Percentiles rank a stretch among this genome's conserved stretches.
Evolutionary conservation across 2,888 invertebrate species (phyloP).

Genomic region (Lepidocyrtoides sp.): DNA sequence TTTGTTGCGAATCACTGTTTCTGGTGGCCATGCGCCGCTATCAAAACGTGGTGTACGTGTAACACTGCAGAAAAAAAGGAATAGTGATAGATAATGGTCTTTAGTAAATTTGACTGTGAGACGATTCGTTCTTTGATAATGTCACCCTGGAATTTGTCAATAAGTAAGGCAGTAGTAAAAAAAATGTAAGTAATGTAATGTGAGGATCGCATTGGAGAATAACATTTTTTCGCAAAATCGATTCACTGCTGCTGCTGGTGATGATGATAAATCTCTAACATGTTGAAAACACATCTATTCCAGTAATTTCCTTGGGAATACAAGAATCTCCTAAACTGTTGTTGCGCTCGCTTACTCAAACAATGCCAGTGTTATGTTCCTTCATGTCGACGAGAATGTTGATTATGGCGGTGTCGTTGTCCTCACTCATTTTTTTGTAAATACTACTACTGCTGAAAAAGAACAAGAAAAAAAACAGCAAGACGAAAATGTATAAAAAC

Average conservation of each 20-base stretch:
- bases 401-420: neutral
- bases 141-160: neutral
- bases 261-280: slow-evolving; percentile 34
- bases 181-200: neutral
- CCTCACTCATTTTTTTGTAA: neutral
- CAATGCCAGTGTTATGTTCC: too few relatives aligned
- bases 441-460: neutral
- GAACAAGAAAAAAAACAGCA: too few relatives aligned
- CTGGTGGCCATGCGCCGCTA: too few relatives aligned
- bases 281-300: slow-evolving; percentile 23
- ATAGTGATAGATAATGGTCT: neutral
- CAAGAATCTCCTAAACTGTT: neutral
- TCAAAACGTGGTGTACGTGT: too few relatives aligned
- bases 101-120: neutral
- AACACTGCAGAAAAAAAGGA: neutral
- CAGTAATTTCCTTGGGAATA: slow-evolving; percentile 34
- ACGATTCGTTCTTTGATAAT: neutral
- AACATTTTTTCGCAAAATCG: neutral
- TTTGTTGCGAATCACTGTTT: too few relatives aligned
- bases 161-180: neutral
- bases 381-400: too few relatives aligned
- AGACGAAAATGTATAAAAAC: neutral
- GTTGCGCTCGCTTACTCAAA: too few relatives aligned
- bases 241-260: neutral
- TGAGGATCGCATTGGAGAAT: neutral